These are phyloP conservation scores for Neomorphus geoffroyi DNA, from an alignment of 2,797 vertebrate species.

Conservation along the genomic window DNA sequence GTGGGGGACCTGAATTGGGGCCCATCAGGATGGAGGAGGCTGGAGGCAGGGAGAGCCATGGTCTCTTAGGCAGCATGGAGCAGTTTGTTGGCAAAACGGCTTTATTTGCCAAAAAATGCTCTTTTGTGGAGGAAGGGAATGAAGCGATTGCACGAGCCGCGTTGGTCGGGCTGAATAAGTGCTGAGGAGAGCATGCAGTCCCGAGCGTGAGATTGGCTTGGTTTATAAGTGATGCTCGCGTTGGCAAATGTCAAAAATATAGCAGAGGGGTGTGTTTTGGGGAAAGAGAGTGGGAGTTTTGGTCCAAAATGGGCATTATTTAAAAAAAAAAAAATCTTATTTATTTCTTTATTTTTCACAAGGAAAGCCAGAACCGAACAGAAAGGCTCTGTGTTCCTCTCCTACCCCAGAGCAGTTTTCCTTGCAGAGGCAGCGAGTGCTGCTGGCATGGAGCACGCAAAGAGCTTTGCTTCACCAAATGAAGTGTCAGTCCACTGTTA, in stretches of 20 bases:
- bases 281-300: slow-evolving; percentile 8
- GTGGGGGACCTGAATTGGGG: accelerated
- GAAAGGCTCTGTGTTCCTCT: background rate
- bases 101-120: slow-evolving; percentile 22
- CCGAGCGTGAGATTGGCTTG: background rate
- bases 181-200: background rate
- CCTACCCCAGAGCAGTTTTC: background rate
- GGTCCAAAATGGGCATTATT: background rate
- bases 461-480: background rate
- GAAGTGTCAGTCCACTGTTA: background rate
- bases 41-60: background rate
- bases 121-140: background rate
- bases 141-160: background rate
- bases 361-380: background rate
- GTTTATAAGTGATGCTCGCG: background rate
- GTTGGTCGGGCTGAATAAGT: background rate
- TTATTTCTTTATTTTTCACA: background rate
- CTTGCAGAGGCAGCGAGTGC: background rate
- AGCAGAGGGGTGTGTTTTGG: background rate
- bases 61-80: background rate
- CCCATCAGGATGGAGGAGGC: background rate
- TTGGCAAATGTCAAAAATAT: background rate
- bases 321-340: background rate
- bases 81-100: slow-evolving; percentile 51
- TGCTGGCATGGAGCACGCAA: background rate